These are phyloP conservation scores for Craterocephalus amniculus DNA, from an alignment of 2,797 vertebrate species.

Conservation along the genomic window DNA sequence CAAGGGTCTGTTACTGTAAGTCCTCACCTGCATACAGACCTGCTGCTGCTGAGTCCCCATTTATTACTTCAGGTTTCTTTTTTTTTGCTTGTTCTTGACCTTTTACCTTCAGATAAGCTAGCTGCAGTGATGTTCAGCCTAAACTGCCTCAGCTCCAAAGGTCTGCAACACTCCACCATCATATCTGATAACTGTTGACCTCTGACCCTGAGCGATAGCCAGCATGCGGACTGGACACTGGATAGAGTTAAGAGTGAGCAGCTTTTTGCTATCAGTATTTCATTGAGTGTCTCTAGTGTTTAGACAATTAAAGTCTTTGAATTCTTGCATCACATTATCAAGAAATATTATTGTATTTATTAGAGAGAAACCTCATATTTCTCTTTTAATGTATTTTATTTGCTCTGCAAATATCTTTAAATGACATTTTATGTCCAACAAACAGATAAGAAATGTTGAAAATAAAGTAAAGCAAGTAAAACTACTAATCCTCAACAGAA, in stretches of 20 bases:
- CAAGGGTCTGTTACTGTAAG: conserved; percentile 3
- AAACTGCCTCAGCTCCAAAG: conserved; percentile 64
- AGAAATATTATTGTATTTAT: not conserved
- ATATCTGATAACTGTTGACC: conserved; percentile 3
- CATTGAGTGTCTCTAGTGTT: not conserved
- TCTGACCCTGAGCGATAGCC: conserved; percentile 21
- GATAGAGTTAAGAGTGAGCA: conserved; percentile 27
- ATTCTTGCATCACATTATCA: not conserved
- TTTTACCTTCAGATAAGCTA: conserved; percentile 73
- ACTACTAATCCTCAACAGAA: not conserved
- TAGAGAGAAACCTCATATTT: not conserved
- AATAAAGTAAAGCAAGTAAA: not conserved
- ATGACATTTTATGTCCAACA: not conserved
- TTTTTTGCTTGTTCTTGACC: conserved; percentile 13
- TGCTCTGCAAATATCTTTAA: not conserved
- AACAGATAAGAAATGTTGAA: not conserved
- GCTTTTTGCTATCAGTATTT: conserved; percentile 19
- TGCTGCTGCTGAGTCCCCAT: conserved; percentile 23
- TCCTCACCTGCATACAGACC: conserved; percentile 25
- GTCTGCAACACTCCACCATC: conserved; percentile 51
- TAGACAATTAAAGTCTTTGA: not conserved
- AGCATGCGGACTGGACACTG: conserved; percentile 15
- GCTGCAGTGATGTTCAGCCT: conserved; percentile 2
- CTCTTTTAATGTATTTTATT: not conserved
- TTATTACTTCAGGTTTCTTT: not conserved